A percentile compares a stretch with the other conserved stretches of the same genome.
These are phyloP conservation scores for Salpingus planirostris DNA, from an alignment of 2,888 invertebrate species.

Conservation along the genomic window DNA sequence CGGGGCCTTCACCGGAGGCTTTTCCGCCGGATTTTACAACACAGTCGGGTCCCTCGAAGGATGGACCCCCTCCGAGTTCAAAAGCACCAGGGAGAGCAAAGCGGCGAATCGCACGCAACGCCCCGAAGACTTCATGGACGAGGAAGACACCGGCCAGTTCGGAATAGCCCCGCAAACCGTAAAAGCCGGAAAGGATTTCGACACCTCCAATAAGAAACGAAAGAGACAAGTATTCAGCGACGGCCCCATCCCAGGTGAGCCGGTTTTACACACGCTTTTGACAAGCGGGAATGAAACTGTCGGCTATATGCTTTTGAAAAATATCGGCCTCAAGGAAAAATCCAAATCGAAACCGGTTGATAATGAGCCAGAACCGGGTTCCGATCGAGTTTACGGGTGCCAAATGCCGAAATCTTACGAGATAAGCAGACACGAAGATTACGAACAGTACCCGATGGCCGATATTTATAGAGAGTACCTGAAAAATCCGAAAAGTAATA, in stretches of 20 bases:
- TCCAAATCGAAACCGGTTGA: constrained; percentile 40
- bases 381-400: constrained; percentile 46
- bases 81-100: constrained; percentile 75
- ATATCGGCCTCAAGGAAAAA: constrained; percentile 81
- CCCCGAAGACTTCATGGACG: constrained; percentile 97
- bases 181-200: constrained; percentile 71
- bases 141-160: constrained; percentile 89
- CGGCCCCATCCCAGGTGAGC: constrained; percentile 52
- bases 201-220: constrained; percentile 39
- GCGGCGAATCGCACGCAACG: constrained; percentile 49
- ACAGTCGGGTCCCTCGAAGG: constrained; percentile 94
- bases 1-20: constrained; percentile 96
- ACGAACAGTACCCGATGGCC: constrained; percentile 61
- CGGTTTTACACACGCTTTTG: constrained; percentile 61
- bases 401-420: constrained; percentile 35
- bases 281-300: constrained; percentile 76
- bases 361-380: constrained; percentile 20
- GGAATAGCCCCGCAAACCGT: constrained; percentile 90
- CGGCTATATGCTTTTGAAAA: constrained; percentile 74
- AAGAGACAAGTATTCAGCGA: constrained; percentile 31
- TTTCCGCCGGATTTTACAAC: constrained; percentile 96
- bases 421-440: constrained; percentile 47
- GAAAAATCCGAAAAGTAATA: constrained; percentile 67
- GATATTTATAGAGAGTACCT: constrained; percentile 72
- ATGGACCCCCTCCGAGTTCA: constrained; percentile 85